Base-by-base conservation (phyloP, 2,888 invertebrate species). In the Napeogenes sylphis region DNA sequence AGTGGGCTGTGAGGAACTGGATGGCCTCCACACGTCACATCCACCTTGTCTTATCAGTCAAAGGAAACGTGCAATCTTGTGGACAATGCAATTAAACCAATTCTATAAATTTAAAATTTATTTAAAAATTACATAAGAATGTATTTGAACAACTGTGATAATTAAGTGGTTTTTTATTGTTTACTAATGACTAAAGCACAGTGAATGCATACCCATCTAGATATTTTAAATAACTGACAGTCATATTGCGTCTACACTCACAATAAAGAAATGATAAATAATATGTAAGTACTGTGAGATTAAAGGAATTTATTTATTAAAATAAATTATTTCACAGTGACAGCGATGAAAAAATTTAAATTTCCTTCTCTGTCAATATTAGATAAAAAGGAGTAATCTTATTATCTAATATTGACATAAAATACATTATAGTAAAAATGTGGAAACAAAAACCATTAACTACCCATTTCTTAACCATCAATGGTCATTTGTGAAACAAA, bases 1-100 rank as follows among this genome's bases (percentile, higher is more conserved):
- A 54, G 30, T 45, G 61, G 57, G 51, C 35, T 45, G 45, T 45
- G 45, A 53, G 53, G 45, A 32, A 32, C 53, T 45, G 45, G 33
- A 53, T 42, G 13, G 57, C 51, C 21, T 42, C 3, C 14, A 12
- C 32, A 53, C 45, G 30, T 56, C 30, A 56, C 21, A 45, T 56
- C 14, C 10, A 51, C 51, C 51, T 30, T 30, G 30, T 12, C 21
- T 6, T 3, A 51, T 14, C 5, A 6, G 12, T 42, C 42, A 10
- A 42, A 30, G 42, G 8, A 6, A 1, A 51, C 51, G 10, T 30
- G 30, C 6, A 6, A 8, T 51, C 51, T 12, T 12, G 12, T 30
- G 21, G 30, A 42, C 8, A 42, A 8, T 42, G 42, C 3, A 42
- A 42, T 10, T 42, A 3, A 10, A 42, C 3, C 42, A 42, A 42